phyloP scores from a whole-genome alignment of 2,797 vertebrate species.

The Pempheris klunzingeri region DNA sequence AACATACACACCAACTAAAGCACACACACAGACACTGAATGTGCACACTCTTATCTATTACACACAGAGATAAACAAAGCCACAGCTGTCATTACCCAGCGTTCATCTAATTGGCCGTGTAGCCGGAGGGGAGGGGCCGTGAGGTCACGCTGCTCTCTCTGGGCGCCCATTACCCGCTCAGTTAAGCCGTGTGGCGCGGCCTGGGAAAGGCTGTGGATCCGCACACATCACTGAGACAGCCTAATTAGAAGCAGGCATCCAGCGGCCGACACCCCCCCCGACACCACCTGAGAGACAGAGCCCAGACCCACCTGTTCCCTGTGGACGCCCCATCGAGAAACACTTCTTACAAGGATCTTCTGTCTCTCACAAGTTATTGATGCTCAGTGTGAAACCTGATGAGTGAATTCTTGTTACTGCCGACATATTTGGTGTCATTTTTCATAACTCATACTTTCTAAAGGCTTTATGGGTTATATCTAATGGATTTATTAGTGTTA shows the following conservation, averaged over 20 bases:
- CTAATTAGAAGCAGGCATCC: constrained; percentile 70
- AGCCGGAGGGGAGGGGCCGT: constrained; percentile 55
- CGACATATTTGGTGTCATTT: neutral
- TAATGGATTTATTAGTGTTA: neutral
- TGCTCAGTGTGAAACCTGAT: constrained; percentile 1
- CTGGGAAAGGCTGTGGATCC: constrained; percentile 41
- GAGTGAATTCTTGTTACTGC: constrained; percentile 1
- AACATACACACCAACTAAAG: constrained; percentile 2
- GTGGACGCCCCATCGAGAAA: constrained; percentile 18
- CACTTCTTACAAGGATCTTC: constrained; percentile 8
- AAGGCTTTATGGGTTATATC: neutral
- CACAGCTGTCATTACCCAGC: constrained; percentile 54
- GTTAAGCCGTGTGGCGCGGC: constrained; percentile 60
- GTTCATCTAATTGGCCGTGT: constrained; percentile 67
- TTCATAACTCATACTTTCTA: neutral
- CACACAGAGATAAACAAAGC: constrained; percentile 51
- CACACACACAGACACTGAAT: constrained; percentile 15
- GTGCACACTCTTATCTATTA: constrained; percentile 26
- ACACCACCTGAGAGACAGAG: constrained; percentile 63
- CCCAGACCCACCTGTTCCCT: constrained; percentile 61
- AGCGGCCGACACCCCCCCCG: constrained; percentile 24
- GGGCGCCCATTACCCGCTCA: constrained; percentile 70
- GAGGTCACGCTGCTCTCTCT: constrained; percentile 68
- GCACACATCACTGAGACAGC: constrained; percentile 72
- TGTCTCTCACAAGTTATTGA: constrained; percentile 7